phyloP scores from a whole-genome alignment of 2,797 vertebrate genomes.

The Tangara arthus region DNA sequence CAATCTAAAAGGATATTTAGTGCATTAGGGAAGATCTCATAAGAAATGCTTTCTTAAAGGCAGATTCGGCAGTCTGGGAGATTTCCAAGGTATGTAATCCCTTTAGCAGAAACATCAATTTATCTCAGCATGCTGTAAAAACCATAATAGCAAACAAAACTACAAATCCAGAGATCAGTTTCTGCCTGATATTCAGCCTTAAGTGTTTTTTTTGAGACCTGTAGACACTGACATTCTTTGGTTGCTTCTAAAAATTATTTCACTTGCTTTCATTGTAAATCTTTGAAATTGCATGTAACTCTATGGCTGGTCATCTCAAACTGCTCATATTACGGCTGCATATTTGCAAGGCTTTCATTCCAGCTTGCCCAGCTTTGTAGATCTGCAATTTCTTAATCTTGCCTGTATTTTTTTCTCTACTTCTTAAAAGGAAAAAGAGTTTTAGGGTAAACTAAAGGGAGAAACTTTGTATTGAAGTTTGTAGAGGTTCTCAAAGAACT shows the following conservation, averaged over 20 bases:
- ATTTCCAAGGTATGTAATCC: conserved; percentile 34
- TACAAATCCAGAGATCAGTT: conserved; percentile 40
- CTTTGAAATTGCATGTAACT: not conserved
- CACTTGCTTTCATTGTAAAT: not conserved
- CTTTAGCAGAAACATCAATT: conserved; percentile 50
- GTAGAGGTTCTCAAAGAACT: not conserved
- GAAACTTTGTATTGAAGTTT: not conserved
- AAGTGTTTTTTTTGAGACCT: not conserved
- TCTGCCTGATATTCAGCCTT: not conserved
- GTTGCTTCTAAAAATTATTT: not conserved
- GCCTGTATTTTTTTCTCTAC: too few species aligned
- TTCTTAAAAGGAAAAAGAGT: not conserved
- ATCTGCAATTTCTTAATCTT: not conserved
- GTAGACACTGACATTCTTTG: not conserved
- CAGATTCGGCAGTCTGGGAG: not conserved
- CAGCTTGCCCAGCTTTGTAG: not conserved
- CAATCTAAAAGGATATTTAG: not conserved
- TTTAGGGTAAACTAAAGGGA: not conserved
- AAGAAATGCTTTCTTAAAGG: conserved; percentile 27
- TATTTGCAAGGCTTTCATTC: not conserved
- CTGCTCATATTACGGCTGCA: not conserved
- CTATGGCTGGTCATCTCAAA: not conserved
- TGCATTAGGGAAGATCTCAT: conserved; percentile 8
- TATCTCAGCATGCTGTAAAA: conserved; percentile 56
- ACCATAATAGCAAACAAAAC: conserved; percentile 36